Base-by-base conservation (phyloP, 2,888 invertebrate genomes). In the Platycheirus rosarum region DNA sequence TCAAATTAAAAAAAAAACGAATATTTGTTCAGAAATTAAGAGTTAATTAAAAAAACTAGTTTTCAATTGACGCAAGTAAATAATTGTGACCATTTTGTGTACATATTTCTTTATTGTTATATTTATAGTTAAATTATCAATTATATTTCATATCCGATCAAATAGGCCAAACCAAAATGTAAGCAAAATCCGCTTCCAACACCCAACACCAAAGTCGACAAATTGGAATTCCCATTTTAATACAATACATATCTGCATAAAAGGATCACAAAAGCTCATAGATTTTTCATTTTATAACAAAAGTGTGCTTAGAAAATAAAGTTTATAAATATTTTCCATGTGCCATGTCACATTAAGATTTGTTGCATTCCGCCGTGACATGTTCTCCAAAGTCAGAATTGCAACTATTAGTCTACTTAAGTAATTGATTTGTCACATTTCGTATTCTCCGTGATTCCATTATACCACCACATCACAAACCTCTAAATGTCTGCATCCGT, bases 111-210 rank as follows among this genome's bases (percentile, higher is more conserved):
- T n/a, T 32, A 14, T 7, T 53, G 16, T 53, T 53, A 1, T 18
- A 53, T n/a, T n/a, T n/a, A n/a, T n/a, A n/a, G n/a, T 6, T 32
- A 32, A 23, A 2, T 23, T 23, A 23, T 23, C 23, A 23, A 23
- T n/a, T 16, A 42, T 62, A 63, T 37, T 35, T 62, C 37, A 48
- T 51, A 74, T 75, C 29, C 44, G 29, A 40, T 57, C 35, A 9
- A 11, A 51, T 49, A 16, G 66, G 48, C 20, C 40, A 63, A 53
- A 70, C 55, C 57, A 53, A 77, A 77, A 77, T 46, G 60, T 71
- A 60, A 71, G 71, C 77, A 66, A 71, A 77, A 77, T 77, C 77
- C 77, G 77, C 60, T 14, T 77, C 63, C n/a, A 13, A 9, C 13
- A 23, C 9, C 2, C 6, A 16, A 18, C 9, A 60, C n/a, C 37